Evolutionary conservation across 2,797 vertebrate genomes (phyloP), one percentile per base, ranked within the genome.

Genomic region (Ispidina picta): DNA sequence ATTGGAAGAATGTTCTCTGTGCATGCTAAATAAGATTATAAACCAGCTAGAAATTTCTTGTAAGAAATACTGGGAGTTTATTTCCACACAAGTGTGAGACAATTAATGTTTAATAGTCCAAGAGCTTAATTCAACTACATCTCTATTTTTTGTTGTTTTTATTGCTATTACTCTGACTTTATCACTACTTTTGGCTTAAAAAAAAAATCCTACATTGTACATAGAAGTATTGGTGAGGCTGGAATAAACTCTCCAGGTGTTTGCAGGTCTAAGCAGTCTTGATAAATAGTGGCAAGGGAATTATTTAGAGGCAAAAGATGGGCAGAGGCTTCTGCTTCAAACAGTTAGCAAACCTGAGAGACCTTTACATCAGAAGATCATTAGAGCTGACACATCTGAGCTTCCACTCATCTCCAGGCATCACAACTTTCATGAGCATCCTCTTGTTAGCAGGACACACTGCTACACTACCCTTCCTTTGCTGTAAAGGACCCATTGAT

Each of bases 381-480:
- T 76, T 52, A 56, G 2, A 54, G 37, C 5, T 1, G 15, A 15
- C 2, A 3, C 4, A 28, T 73, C 56, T 41, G 84, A 83, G 46
- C 29, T 80, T 87, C 25, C 3, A 2, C 7, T 58, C 33, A 68
- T 60, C 13, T 58, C 43, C 46, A 46, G 25, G 28, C 25, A 44
- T 18, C 10, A 31, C 20, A 46, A 37, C 22, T 35, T 60, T 17
- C 39, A 63, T 31, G 39, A 59, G 4, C 48, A 35, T 33, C 18
- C 22, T 71, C 28, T 85, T 28, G 17, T 3, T 3, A 37, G 9
- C 0, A 3, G 13, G 13, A 19, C 15, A 19, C 21, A 4, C 5
- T 52, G 39, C 31, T 37, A 4, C 26, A n/a, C 12, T 25, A 5
- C 25, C 12, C 33, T 74, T 41, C 25, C 29, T 55, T 39, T 56